Evolutionary conservation across 2,888 invertebrate genomes (phyloP), one percentile per base, ranked within the genome.

Genomic region (Neria commutata): DNA sequence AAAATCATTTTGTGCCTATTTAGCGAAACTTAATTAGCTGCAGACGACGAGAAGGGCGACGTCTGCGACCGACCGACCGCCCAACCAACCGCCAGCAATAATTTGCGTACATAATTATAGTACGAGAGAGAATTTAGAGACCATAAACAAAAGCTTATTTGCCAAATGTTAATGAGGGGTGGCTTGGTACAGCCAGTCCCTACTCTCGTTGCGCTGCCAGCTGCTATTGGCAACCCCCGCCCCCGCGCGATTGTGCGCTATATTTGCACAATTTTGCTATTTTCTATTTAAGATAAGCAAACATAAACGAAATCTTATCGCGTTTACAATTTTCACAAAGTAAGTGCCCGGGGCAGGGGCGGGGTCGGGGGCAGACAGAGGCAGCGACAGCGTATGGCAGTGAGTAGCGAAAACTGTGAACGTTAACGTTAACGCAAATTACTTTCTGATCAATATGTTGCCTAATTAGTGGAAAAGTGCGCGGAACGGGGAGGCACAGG

Each of bases 31-130:
- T 76, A 76, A 77, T 76, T 76, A 75, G 68, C 69, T 74, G 69
- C n/a, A n/a, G n/a, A n/a, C n/a, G n/a, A n/a, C 67, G 67, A 74
- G 70, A 70, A 73, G 69, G 72, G 73, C 66, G 70, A 59, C 58
- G 17, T 24, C 11, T 4, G 37, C n/a, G 37, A 37, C 3, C 21
- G 3, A 21, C 19, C 6, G n/a, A 3, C 33, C 34, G 5, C 34
- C 23, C 49, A 42, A 2, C n/a, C 37, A 37, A 37, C 8, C 3
- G 21, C 24, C 23, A 51, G 40, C 19, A 58, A 69, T 71, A 73
- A 73, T 73, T 75, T 75, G 68, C 72, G 73, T 73, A 75, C 72
- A 75, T 73, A 75, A 75, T 73, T 73, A 68, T 75, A 73, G 73
- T 75, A 72, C 67, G 68, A 72, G 73, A n/a, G n/a, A n/a, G 67